Evolutionary conservation across 2,113 vertebrate species (phyloP).

Genomic region (Corythoichthys haematopterus): DNA sequence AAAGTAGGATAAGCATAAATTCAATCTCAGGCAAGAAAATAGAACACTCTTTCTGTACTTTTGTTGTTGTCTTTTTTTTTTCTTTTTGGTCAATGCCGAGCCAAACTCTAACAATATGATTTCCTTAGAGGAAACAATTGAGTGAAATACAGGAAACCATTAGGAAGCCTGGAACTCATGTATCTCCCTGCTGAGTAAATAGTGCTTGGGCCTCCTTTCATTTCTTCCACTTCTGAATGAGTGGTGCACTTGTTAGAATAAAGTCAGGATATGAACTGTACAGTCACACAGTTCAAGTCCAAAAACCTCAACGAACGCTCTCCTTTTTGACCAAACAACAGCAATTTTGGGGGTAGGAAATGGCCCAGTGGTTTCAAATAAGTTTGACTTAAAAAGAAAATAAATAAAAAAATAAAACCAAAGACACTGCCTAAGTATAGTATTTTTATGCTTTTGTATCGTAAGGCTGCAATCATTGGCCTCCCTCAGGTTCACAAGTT

Average conservation of each 20-base stretch:
- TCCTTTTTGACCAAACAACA: conserved; percentile 50
- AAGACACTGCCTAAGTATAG: not conserved
- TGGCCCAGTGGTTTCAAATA: conserved; percentile 24
- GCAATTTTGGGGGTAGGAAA: conserved; percentile 19
- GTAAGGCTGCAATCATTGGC: not conserved
- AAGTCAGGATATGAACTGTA: conserved; percentile 64
- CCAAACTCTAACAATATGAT: conserved; percentile 55
- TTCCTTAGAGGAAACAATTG: conserved; percentile 75
- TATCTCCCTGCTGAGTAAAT: conserved; percentile 69
- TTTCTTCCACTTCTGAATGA: conserved; percentile 51
- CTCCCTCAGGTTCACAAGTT: not conserved
- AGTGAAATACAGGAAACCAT: conserved; percentile 77
- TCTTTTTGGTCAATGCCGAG: conserved; percentile 31
- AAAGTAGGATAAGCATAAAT: conserved; percentile 2
- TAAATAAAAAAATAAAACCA: conserved; percentile 8
- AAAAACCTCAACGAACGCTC: conserved; percentile 53
- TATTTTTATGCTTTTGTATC: conserved; percentile 12
- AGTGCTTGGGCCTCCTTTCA: conserved; percentile 43
- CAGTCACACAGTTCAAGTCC: conserved; percentile 35
- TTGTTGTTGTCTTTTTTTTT: conserved; percentile 9
- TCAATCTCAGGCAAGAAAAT: conserved; percentile 41
- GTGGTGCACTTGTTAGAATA: conserved; percentile 59
- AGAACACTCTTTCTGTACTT: conserved; percentile 23
- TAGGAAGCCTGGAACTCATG: conserved; percentile 67
- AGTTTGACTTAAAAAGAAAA: conserved; percentile 35